Evolutionary conservation across 2,113 vertebrate genomes (phyloP), one percentile per base, ranked within the genome.

Genomic region (Fulmarus glacialis): DNA sequence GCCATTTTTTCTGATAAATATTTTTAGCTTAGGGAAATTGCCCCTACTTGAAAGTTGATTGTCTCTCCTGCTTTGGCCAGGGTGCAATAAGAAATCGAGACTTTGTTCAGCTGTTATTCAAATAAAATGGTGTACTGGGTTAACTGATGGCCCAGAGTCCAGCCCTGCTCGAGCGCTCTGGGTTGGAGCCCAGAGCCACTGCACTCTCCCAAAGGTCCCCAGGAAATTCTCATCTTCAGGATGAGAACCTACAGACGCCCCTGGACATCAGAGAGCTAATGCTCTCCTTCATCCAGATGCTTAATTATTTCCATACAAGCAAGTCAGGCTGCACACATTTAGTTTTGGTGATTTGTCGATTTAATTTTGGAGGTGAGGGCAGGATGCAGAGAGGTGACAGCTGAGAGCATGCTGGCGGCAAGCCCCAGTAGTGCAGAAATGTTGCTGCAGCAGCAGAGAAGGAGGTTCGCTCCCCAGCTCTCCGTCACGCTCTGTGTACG

Each of bases 401-500:
- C 63, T 79, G 78, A 81, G 55, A 67, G 50, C 36, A 1, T 1
- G 56, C 82, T 68, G 66, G 94, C 9, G 2, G 58, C 38, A 8
- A 62, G 64, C 34, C 66, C 71, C 92, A 55, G 70, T 8, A 88
- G 70, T 7, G 78, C 64, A 90, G 78, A 20, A 82, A 29, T 11
- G 27, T 9, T 84, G 81, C 82, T 66, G 87, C 77, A 59, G 73
- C 56, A 55, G 78, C 82, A 38, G 73, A 6, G 11, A 52, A 47
- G 59, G 73, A 68, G 43, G 6, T 59, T 82, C 3, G 0, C 60
- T 66, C n/a, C 36, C 64, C 1, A 0, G 19, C 45, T 64, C 34
- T 34, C 27, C 3, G 0, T 48, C 74, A 80, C 0, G 0, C 56
- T 75, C 90, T 8, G 34, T 32, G 45, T 20, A 4, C 3, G 0